These are phyloP conservation scores for Acronicta aceris DNA, from an alignment of 2,888 invertebrate species.

Conservation along the genomic window DNA sequence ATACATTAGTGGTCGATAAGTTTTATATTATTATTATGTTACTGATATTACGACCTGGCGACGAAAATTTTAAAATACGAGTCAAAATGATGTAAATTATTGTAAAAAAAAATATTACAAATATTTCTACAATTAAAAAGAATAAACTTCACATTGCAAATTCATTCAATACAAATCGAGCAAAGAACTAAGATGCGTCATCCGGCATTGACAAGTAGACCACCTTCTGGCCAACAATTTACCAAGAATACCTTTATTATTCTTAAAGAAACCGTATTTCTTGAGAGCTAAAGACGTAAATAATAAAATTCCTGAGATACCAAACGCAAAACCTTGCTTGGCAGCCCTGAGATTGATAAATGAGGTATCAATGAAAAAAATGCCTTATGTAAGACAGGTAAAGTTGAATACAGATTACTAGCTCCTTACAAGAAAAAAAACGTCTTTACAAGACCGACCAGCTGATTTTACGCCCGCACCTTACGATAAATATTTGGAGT, in stretches of 20 bases:
- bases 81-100: slow-evolving; percentile 5
- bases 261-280: slow-evolving; percentile 6
- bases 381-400: not conserved
- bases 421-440: slow-evolving; percentile 25
- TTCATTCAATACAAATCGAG: slow-evolving; percentile 35
- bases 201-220: slow-evolving; percentile 51
- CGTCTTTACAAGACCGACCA: slow-evolving; percentile 62
- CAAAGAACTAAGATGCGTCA: slow-evolving; percentile 50
- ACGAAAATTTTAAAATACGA: not conserved
- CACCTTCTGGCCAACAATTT: slow-evolving; percentile 23
- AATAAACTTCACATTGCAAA: slow-evolving; percentile 55
- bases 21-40: slow-evolving; percentile 65
- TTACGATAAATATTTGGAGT: slow-evolving; percentile 70
- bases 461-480: slow-evolving; percentile 82
- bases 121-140: slow-evolving; percentile 21
- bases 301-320: not conserved
- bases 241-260: not conserved
- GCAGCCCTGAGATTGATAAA: slow-evolving; percentile 12
- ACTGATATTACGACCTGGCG: slow-evolving; percentile 27
- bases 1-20: slow-evolving; percentile 77
- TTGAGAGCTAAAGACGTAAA: slow-evolving; percentile 16
- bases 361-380: not conserved
- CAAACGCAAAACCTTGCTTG: slow-evolving; percentile 11
- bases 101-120: slow-evolving; percentile 29
- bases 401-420: slow-evolving; percentile 14